A percentile compares a stretch with the other conserved stretches of the same genome.
phyloP scores from a whole-genome alignment of 2,888 invertebrate species.

The Drosophila borealis region DNA sequence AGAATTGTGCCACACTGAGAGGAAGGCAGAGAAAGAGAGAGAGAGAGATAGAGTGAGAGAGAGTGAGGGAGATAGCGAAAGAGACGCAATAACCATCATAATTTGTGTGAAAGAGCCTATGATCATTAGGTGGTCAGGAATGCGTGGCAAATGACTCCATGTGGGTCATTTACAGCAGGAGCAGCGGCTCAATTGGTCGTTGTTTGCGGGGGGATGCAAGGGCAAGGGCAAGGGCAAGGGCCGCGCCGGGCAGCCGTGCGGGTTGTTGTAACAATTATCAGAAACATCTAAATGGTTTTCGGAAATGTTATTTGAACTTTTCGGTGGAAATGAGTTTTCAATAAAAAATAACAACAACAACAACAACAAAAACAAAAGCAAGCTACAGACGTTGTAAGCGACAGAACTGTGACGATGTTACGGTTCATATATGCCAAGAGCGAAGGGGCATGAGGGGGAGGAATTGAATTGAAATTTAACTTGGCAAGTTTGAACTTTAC shows the following conservation, averaged over 20 bases:
- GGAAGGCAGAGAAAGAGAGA: not conserved
- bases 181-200: constrained; percentile 8
- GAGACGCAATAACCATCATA: constrained; percentile 44
- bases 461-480: constrained; percentile 38
- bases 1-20: constrained; percentile 12
- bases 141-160: constrained; percentile 71
- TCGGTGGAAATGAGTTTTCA: constrained; percentile 41
- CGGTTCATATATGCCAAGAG: constrained; percentile 3
- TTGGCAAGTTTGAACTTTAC: constrained; percentile 42
- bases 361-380: constrained; percentile 5
- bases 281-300: constrained; percentile 74
- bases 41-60: not conserved
- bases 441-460: not conserved
- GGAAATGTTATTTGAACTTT: constrained; percentile 73
- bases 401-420: constrained; percentile 39
- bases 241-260: constrained; percentile 25
- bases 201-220: not conserved
- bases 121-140: constrained; percentile 58
- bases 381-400: constrained; percentile 26
- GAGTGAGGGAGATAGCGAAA: not conserved
- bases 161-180: constrained; percentile 69
- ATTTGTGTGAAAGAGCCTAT: constrained; percentile 45
- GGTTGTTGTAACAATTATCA: constrained; percentile 68
- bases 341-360: constrained; percentile 13
- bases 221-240: not conserved